Base-by-base conservation (phyloP, 2,888 invertebrate species). In the Stictocephala bisonia region DNA sequence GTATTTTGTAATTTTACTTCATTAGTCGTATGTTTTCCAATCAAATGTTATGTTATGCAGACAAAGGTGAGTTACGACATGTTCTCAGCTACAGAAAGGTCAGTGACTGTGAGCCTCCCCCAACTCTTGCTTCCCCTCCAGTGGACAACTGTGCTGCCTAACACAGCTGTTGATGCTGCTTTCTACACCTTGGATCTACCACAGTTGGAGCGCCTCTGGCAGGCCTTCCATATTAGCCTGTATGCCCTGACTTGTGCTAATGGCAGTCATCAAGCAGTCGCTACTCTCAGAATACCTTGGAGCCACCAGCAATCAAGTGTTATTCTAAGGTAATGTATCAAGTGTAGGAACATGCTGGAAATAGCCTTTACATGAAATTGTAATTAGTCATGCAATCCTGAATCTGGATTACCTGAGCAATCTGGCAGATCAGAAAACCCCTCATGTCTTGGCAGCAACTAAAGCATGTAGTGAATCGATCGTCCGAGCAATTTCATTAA, bases 201-300 rank as follows among this genome's bases (percentile, higher is more conserved):
- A 7, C 86, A 86, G 6, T 85, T 92, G 24, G 84, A 86, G 40
- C 85, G 86, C 50, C 81, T 90, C 0, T 87, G 89, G 80, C 90
- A 92, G 80, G 87, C 71, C 2, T 77, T 76, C 70, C 71, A 58
- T 26, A 89, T 1, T 86, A 89, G 76, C 82, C 87, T 22, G 80
- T 92, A n/a, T 83, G 86, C 91, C 0, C 80, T 83, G 0, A 80
- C 82, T 0, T 86, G 85, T 74, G 86, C 86, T 41, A 81, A 84
- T 20, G 7, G 15, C n/a, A 64, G 78, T 20, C 87, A 89, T 80
- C 89, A 90, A 74, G 87, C 89, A 0, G 86, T 89, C 0, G 88
- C 88, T 0, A 88, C 88, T 77, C 79, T 91, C 4, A 86, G 87
- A 64, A 87, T 90, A 0, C 91, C 92, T 0, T 92, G 92, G 92